These are phyloP conservation scores for Chymomyza costata DNA, from an alignment of 1,140 invertebrate genomes.

Conservation along the genomic window DNA sequence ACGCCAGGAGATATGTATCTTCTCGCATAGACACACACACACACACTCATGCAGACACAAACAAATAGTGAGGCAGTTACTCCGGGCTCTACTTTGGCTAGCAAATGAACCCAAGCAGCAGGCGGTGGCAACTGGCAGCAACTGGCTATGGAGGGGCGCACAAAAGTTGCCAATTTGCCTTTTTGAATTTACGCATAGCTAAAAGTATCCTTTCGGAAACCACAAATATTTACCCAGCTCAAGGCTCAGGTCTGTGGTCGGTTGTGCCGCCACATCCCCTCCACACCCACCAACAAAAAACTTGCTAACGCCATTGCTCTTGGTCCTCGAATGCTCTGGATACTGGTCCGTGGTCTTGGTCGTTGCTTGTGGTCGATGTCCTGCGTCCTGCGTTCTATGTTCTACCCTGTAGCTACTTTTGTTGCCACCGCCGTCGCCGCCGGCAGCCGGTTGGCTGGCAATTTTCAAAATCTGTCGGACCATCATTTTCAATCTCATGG, in stretches of 20 bases:
- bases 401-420: not conserved
- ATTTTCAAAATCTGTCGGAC: slow-evolving; percentile 69
- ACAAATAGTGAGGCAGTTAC: slow-evolving; percentile 3
- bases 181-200: slow-evolving; percentile 73
- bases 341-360: not conserved
- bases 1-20: slow-evolving; percentile 63
- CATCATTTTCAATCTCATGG: slow-evolving; percentile 65
- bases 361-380: too few relatives aligned
- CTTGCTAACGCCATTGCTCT: too few relatives aligned
- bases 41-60: slow-evolving; percentile 9
- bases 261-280: slow-evolving; percentile 9
- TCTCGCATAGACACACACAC: slow-evolving; percentile 28
- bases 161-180: slow-evolving; percentile 71
- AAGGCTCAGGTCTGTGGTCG: slow-evolving; percentile 71
- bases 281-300: too few relatives aligned
- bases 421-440: not conserved
- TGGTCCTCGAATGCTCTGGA: too few relatives aligned
- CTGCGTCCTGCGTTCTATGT: too few relatives aligned
- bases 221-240: slow-evolving; percentile 74
- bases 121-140: not conserved
- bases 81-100: slow-evolving; percentile 7
- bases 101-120: slow-evolving; percentile 25
- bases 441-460: slow-evolving; percentile 27
- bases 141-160: slow-evolving; percentile 8
- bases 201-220: slow-evolving; percentile 71